Conservation (phyloP, 1,140 invertebrate genomes). For the Lepidurus arcticus region DNA sequence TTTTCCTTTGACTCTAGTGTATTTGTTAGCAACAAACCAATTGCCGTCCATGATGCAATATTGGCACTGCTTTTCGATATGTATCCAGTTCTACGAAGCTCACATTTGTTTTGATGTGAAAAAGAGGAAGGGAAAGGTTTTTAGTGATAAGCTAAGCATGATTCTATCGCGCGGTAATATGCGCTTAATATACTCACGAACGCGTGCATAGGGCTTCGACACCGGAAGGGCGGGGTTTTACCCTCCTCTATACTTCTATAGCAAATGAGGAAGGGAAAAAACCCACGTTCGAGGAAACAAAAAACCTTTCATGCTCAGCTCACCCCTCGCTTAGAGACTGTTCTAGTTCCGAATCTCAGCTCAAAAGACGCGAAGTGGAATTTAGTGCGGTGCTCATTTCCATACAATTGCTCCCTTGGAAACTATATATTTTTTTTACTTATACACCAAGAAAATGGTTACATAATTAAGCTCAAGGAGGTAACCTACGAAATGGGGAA, state of each 20-base stretch:
- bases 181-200: neutral
- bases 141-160: neutral
- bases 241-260: neutral
- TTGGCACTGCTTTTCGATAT: too few relatives aligned
- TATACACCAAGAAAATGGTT: neutral
- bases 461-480: neutral
- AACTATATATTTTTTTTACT: too few relatives aligned
- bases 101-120: too few relatives aligned
- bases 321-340: neutral
- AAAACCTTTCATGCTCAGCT: neutral
- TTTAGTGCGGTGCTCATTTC: neutral
- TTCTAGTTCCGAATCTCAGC: neutral
- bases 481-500: neutral
- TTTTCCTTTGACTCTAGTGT: too few relatives aligned
- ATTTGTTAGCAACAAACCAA: too few relatives aligned
- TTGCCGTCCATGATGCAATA: too few relatives aligned
- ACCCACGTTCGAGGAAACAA: neutral
- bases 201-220: neutral
- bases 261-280: neutral
- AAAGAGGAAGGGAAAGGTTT: too few relatives aligned
- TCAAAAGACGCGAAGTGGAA: neutral
- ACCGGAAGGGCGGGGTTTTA: slow-evolving; percentile 2
- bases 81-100: too few relatives aligned
- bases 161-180: neutral
- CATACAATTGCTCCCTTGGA: neutral